Evolutionary conservation across 2,113 vertebrate species (phyloP).

Genomic region (Galemys pyrenaicus): DNA sequence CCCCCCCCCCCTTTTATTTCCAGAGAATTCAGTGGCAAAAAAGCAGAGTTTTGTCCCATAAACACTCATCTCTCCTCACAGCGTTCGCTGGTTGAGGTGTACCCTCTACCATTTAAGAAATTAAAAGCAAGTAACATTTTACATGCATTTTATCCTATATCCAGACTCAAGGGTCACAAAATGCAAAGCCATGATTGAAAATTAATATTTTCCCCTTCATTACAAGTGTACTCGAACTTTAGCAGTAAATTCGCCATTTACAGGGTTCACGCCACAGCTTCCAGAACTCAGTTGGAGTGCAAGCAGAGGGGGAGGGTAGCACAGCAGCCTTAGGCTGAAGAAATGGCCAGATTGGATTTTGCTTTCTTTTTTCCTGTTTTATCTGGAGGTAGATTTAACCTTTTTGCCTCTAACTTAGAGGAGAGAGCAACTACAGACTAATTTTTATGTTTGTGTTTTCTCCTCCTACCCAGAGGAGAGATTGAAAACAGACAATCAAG

Average conservation of each 20-base stretch:
- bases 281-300: neutral
- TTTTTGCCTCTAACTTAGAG: neutral
- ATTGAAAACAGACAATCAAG: neutral
- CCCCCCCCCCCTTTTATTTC: neutral
- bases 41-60: neutral
- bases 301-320: neutral
- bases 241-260: slow-evolving; percentile 1
- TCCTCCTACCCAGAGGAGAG: neutral
- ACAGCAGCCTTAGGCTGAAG: neutral
- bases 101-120: neutral
- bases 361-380: neutral
- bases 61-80: neutral
- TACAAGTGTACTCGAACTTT: neutral
- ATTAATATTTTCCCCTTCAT: neutral
- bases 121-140: neutral
- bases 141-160: neutral
- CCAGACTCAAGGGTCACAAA: slow-evolving; percentile 31
- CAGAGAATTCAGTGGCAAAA: neutral
- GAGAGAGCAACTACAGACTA: neutral
- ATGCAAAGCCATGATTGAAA: slow-evolving; percentile 41
- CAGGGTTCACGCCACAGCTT: neutral
- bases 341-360: neutral
- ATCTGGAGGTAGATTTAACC: neutral
- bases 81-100: neutral
- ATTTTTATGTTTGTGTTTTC: neutral